A percentile compares a stretch with the other conserved stretches of the same genome.
Evolutionary conservation across 2,113 vertebrate genomes (phyloP).

Genomic region (Channa argus): DNA sequence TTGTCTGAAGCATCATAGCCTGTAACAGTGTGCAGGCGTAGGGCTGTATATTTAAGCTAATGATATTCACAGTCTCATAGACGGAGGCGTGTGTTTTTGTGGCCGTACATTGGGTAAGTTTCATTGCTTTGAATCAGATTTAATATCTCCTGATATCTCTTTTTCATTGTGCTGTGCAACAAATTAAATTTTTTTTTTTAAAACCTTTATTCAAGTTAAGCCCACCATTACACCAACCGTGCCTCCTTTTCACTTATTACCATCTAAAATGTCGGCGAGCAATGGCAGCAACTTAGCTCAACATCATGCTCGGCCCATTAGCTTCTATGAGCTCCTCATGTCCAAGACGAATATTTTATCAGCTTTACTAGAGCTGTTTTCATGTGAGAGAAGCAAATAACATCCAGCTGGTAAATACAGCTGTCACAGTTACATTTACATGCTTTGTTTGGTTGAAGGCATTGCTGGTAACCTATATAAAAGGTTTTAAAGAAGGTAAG

Average conservation of each 20-base stretch:
- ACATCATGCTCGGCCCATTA: conserved; percentile 34
- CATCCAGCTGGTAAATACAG: conserved; percentile 7
- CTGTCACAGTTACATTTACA: background rate
- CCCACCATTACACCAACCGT: conserved; percentile 2
- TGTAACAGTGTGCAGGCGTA: conserved; percentile 16
- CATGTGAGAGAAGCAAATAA: conserved; percentile 18
- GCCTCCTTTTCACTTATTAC: background rate
- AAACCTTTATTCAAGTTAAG: too few relatives aligned
- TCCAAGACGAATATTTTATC: conserved; percentile 6
- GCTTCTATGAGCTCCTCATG: conserved; percentile 12
- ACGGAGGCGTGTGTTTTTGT: conserved; percentile 12
- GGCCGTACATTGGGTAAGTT: background rate
- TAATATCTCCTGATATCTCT: conserved; percentile 22
- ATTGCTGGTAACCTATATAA: too few relatives aligned
- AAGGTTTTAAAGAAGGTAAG: too few relatives aligned
- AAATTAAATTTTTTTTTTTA: background rate
- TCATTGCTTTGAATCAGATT: conserved; percentile 15
- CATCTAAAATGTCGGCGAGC: conserved; percentile 20
- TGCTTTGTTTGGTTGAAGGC: too few relatives aligned
- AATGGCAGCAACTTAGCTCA: background rate
- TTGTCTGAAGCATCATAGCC: conserved; percentile 2
- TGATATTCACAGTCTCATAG: background rate
- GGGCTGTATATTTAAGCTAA: conserved; percentile 26
- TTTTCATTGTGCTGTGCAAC: conserved; percentile 14
- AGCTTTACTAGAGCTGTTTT: conserved; percentile 13